Base-by-base conservation (phyloP, 1,140 invertebrate genomes). In the Eulimnadia texana region DNA sequence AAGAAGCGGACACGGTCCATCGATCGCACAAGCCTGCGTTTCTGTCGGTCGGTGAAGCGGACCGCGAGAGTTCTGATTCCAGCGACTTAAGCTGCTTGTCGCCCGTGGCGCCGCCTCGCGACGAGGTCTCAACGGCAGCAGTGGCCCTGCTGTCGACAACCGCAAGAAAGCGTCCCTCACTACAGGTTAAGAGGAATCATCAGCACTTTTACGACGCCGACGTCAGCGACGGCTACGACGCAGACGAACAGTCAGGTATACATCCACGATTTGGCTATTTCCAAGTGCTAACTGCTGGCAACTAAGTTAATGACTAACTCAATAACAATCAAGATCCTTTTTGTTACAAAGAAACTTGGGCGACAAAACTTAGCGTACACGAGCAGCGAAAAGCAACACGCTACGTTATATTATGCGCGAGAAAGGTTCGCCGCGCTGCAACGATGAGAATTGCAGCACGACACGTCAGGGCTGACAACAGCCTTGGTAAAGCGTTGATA, bases 191-290 rank as follows among this genome's bases (percentile, higher is more conserved):
- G 49, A 66, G n/a, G n/a, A n/a, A n/a, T n/a, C n/a, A 63, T 29
- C 62, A 66, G 23, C 67, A 67, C 54, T 65, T 63, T 22, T 68
- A 65, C 53, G 67, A 68, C 29, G 64, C 64, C n/a, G 67, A 68
- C 55, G 60, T 66, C 24, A 61, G 55, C 11, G 65, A 66, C 28
- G 64, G 64, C 23, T 42, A 64, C 16, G 62, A 60, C 51, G 55
- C 61, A 13, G 62, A 63, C 25, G 62, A 63, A 33, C 62, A 60
- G 50, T 63, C 62, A 16, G 25, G 62, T 63, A 63, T n/a, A n/a
- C n/a, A n/a, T n/a, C n/a, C n/a, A n/a, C n/a, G n/a, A n/a, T n/a
- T n/a, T n/a, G n/a, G n/a, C n/a, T n/a, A n/a, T n/a, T n/a, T n/a
- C n/a, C n/a, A n/a, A n/a, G n/a, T n/a, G 33, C 33, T 42, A 42